Base-by-base conservation (phyloP, 2,113 vertebrate species). In the Tachuris rubrigastra region DNA sequence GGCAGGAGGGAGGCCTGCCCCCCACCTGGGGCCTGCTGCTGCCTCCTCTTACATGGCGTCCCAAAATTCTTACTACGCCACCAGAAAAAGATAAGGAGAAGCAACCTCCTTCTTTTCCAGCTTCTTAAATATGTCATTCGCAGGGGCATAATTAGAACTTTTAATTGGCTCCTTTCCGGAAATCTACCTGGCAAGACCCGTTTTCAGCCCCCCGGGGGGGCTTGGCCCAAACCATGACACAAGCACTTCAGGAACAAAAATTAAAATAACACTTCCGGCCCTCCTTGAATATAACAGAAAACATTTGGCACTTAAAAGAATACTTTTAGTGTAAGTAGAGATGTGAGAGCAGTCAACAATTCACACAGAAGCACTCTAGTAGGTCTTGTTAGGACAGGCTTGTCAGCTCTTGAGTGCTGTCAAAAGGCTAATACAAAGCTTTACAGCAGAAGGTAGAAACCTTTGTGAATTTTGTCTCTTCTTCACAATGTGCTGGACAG, bases 391-490 rank as follows among this genome's bases (percentile, higher is more conserved):
- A 69, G 2, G 27, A 92, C 85, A 72, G 89, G 79, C 62, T 94
- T 35, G 74, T 87, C 83, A 95, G 92, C 84, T 77, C 24, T 65
- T 39, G 68, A 96, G 76, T 3, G 15, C 80, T 91, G 67, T 86
- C 74, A 87, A 89, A 95, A 78, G 50, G 53, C 55, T 71, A 87
- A 85, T 25, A 79, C 35, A 89, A 85, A 91, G 91, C 84, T 93
- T 33, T 2, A 28, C 37, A 75, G 77, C 76, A 77, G 80, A 77
- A 81, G 91, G 87, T n/a, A 67, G 91, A 94, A 95, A 65, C 21
- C 42, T 96, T 91, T 79, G 53, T 94, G 92, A 80, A 87, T 94
- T 81, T 90, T 46, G 37, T 49, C 78, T 82, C 46, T 82, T 62
- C 69, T 77, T 81, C 63, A 30, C 79, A 75, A 37, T 1, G 87